Evolutionary conservation across 2,888 invertebrate genomes (phyloP).

Genomic region (Apotomis capreana): DNA sequence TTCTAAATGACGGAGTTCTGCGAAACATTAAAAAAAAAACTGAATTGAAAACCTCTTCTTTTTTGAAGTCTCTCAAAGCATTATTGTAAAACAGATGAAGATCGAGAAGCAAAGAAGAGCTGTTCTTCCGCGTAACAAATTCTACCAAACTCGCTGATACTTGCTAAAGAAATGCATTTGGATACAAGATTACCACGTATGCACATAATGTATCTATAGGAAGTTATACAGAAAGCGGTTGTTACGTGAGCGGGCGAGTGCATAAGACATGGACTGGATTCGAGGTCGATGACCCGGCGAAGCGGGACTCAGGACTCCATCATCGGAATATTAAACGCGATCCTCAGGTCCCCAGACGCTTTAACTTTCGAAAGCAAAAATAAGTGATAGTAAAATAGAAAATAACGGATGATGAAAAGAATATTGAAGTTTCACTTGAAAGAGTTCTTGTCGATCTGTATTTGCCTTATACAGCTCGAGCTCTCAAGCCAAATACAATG

Average conservation of each 20-base stretch:
- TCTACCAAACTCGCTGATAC: not conserved
- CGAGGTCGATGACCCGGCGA: slow-evolving; percentile 73
- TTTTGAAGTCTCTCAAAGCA: no score
- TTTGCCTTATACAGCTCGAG: slow-evolving; percentile 14
- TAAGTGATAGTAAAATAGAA: slow-evolving; percentile 2
- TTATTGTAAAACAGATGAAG: not conserved
- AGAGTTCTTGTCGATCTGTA: slow-evolving; percentile 16
- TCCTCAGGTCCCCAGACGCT: slow-evolving; percentile 40
- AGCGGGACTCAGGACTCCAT: slow-evolving; percentile 80
- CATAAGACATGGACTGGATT: slow-evolving; percentile 79
- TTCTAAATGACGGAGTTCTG: no score
- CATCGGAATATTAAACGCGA: slow-evolving; percentile 71
- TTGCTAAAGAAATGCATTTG: slow-evolving; percentile 2
- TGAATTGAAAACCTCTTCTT: no score
- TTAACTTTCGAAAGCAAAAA: slow-evolving; percentile 30
- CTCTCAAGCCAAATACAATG: slow-evolving; percentile 23
- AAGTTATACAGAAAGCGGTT: slow-evolving; percentile 67
- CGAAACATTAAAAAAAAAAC: no score
- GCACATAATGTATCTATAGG: slow-evolving; percentile 44
- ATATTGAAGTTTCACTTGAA: slow-evolving; percentile 13
- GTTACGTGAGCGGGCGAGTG: slow-evolving; percentile 77
- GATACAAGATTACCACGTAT: slow-evolving; percentile 31
- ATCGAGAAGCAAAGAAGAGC: no score
- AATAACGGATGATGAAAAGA: slow-evolving; percentile 6
- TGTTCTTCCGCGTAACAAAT: not conserved